Evolutionary conservation across 2,113 vertebrate species (phyloP).

Genomic region (Pteronura brasiliensis): DNA sequence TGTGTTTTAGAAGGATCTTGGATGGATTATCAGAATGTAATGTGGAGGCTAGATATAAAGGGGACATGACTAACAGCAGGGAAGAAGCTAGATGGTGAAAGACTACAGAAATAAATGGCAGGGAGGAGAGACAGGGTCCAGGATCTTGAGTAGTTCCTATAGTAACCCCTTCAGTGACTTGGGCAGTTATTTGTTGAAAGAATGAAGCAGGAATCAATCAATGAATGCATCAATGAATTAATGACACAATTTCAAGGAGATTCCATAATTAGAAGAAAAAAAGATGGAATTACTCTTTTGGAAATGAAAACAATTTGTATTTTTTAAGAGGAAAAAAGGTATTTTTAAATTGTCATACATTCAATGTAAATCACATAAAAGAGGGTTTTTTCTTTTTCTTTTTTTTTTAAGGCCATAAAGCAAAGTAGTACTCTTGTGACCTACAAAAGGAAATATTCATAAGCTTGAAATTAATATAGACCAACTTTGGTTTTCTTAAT

Average conservation of each 20-base stretch:
- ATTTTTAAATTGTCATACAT: not conserved
- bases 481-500: not conserved
- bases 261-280: not conserved
- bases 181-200: not conserved
- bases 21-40: not conserved
- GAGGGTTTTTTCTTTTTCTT: not conserved
- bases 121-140: not conserved
- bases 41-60: not conserved
- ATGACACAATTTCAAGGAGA: not conserved
- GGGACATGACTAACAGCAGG: not conserved
- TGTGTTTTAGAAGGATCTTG: not conserved
- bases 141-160: not conserved
- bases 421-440: not conserved
- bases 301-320: not conserved
- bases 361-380: not conserved
- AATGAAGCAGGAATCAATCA: not conserved
- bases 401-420: not conserved
- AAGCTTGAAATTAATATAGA: not conserved
- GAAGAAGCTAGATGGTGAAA: not conserved
- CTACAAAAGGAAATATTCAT: not conserved
- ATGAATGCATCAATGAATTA: not conserved
- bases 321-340: not conserved
- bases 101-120: not conserved
- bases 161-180: not conserved
- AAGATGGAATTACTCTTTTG: not conserved